phyloP scores from a whole-genome alignment of 1,140 invertebrate species.

The Zaprionus lachaisei region DNA sequence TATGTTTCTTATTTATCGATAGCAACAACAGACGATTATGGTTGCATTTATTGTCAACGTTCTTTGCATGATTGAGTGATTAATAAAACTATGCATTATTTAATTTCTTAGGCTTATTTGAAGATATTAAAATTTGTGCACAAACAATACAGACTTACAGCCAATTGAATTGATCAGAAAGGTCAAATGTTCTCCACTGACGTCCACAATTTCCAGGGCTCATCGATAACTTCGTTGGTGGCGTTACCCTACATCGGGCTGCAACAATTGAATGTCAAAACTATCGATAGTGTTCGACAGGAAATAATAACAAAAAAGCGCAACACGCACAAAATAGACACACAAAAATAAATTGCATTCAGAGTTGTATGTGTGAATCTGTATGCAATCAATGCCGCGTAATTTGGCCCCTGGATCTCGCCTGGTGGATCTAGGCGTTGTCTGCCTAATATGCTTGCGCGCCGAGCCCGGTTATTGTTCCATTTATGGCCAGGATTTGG shows the following conservation, averaged over 20 bases:
- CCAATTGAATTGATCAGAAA: neutral
- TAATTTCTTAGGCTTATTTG: neutral
- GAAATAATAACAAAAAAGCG: slow-evolving; percentile 47
- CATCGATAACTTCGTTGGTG: slow-evolving; percentile 5
- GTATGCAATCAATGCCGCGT: slow-evolving; percentile 40
- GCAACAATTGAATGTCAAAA: neutral
- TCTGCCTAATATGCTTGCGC: slow-evolving; percentile 86
- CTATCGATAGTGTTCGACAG: slow-evolving; percentile 31
- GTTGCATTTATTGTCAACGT: neutral
- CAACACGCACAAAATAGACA: slow-evolving; percentile 50
- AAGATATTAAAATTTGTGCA: neutral
- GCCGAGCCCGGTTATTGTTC: slow-evolving; percentile 85
- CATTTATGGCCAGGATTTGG: slow-evolving; percentile 85
- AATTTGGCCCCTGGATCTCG: slow-evolving; percentile 40
- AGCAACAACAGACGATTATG: slow-evolving; percentile 1
- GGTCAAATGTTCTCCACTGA: slow-evolving; percentile 2
- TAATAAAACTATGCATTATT: neutral
- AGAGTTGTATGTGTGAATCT: slow-evolving; percentile 18
- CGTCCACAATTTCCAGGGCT: neutral
- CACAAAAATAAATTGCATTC: slow-evolving; percentile 29
- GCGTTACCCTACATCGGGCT: neutral
- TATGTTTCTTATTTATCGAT: slow-evolving; percentile 20
- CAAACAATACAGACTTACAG: neutral
- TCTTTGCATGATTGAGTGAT: neutral
- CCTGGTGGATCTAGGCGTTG: slow-evolving; percentile 85